These are phyloP conservation scores for Drosophila mayaguana DNA, from an alignment of 2,888 invertebrate genomes.

Conservation along the genomic window DNA sequence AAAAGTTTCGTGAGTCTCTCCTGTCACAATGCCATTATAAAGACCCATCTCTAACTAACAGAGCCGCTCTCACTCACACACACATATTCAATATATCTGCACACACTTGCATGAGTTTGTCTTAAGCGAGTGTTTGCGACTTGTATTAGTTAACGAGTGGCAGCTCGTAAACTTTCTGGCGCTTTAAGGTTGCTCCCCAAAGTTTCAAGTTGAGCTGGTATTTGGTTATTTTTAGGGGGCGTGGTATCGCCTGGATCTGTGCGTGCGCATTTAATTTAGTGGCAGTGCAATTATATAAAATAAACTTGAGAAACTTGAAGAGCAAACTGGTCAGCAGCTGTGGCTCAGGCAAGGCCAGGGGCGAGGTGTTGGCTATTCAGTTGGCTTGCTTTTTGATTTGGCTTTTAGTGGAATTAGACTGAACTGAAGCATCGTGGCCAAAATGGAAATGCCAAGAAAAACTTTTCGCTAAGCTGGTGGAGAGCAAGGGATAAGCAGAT, in stretches of 20 bases:
- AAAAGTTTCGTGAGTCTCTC: background rate
- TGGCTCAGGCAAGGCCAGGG: background rate
- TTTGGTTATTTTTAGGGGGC: slow-evolving; percentile 1
- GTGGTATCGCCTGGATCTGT: slow-evolving; percentile 17
- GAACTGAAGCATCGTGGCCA: slow-evolving; percentile 32
- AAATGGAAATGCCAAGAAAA: slow-evolving; percentile 64
- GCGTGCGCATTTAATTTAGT: slow-evolving; percentile 74
- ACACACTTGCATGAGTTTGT: slow-evolving; percentile 12
- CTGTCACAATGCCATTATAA: background rate
- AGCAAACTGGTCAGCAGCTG: slow-evolving; percentile 42
- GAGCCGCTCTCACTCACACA: background rate
- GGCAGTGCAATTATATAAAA: slow-evolving; percentile 76
- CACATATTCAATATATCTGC: too few species aligned
- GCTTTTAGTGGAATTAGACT: slow-evolving; percentile 41
- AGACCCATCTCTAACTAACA: background rate
- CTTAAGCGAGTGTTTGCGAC: slow-evolving; percentile 44
- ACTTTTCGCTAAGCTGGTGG: slow-evolving; percentile 42
- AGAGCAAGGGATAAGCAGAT: slow-evolving; percentile 13
- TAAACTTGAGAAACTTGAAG: slow-evolving; percentile 59
- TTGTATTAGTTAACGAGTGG: slow-evolving; percentile 53
- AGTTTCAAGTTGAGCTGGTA: slow-evolving; percentile 37
- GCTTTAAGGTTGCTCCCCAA: slow-evolving; percentile 57
- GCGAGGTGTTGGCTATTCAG: slow-evolving; percentile 2
- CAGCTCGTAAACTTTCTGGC: slow-evolving; percentile 53
- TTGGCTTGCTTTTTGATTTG: slow-evolving; percentile 46